Percentiles rank a stretch among this genome's conserved stretches.
Evolutionary conservation across 1,140 invertebrate species (phyloP).

Genomic region (Drosophila albomicans): DNA sequence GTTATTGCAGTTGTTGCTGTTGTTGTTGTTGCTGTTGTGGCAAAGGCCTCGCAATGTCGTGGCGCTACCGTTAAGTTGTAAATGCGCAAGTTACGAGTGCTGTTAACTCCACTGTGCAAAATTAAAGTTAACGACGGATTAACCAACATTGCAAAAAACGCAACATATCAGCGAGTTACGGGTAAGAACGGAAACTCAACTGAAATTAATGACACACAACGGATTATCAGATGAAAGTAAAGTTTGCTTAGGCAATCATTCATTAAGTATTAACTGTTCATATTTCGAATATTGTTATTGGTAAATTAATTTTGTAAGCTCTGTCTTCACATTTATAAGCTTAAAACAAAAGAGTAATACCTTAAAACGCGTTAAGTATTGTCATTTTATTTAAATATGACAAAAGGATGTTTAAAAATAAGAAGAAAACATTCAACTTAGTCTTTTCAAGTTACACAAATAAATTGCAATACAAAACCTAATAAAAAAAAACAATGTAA

Average conservation of each 20-base stretch:
- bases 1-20: slow-evolving; percentile 26
- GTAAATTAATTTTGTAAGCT: no score
- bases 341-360: no score
- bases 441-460: no score
- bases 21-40: slow-evolving; percentile 31
- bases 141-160: not conserved
- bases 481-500: no score
- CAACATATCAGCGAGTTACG: not conserved
- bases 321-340: not conserved
- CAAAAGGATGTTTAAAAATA: no score
- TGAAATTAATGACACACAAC: slow-evolving; percentile 13
- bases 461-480: no score
- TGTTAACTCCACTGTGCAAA: slow-evolving; percentile 55
- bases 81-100: slow-evolving; percentile 60
- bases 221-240: not conserved
- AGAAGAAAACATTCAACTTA: no score
- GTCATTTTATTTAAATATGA: no score
- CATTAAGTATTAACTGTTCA: not conserved
- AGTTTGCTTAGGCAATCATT: not conserved
- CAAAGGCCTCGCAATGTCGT: slow-evolving; percentile 65
- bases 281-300: not conserved
- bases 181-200: slow-evolving; percentile 3
- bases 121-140: slow-evolving; percentile 17
- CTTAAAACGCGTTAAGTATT: no score
- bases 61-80: slow-evolving; percentile 59